Evolutionary conservation across 2,888 invertebrate genomes (phyloP), one percentile per base, ranked within the genome.

Genomic region (Drosophila cognata): DNA sequence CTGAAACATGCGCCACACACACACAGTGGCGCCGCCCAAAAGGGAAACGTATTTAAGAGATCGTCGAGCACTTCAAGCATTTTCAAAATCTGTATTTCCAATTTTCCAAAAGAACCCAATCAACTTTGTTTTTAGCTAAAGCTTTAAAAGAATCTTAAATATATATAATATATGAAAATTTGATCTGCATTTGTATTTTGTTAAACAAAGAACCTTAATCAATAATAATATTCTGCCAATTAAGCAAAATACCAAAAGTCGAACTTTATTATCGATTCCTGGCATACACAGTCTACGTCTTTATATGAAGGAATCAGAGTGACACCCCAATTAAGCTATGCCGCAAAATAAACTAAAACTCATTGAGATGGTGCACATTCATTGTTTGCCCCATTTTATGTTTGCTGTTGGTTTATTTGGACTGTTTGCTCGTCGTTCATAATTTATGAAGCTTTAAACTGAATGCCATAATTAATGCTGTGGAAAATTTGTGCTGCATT

Each of bases 391-490:
- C 13, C 25, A 18, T 28, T 28, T 60, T 28, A 25, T 7, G 13
- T 10, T 60, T 50, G 33, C 16, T 25, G 25, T 25, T 53, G 11
- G 52, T 58, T 61, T 64, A 36, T 59, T 35, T 63, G 1, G 29
- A 21, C 62, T 13, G n/a, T 35, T 8, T 48, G 11, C 41, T 28
- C 21, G 29, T 36, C 29, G 35, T 31, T 11, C 29, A 56, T 11
- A 57, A 73, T 48, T 65, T 52, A 60, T 52, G 52, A 33, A 11
- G 43, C 57, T 25, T 68, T 60, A 57, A 69, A 41, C 38, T 38
- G 29, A 29, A 25, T 38, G 41, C 35, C 52, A 56, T 36, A 48
- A 64, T 59, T 73, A 53, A 53, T 73, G 69, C 73, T 28, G 5
- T 52, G 28, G 16, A 25, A 25, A 35, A 21, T 29, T 7, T 38